Base-by-base conservation (phyloP, 2,797 vertebrate genomes). In the Miichthys miiuy region DNA sequence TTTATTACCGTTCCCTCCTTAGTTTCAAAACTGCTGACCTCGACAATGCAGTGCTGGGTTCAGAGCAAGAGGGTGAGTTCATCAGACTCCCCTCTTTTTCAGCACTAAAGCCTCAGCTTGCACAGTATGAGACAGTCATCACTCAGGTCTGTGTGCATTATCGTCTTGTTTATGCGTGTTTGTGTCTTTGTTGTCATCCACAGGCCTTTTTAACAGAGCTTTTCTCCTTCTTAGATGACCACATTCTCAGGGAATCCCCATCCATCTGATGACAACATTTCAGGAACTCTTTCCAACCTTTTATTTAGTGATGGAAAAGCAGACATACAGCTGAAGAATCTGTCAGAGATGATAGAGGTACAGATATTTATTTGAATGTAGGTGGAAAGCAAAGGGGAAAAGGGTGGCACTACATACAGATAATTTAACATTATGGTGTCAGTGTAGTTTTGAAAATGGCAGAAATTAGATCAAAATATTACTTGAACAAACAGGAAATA, bases 301-400 rank as follows among this genome's bases (percentile, higher is more conserved):
- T 3, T 81, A 9, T 54, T 96, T 1, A 86, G 3, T 14, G 0
- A 70, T 30, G 60, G 69, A 1, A 0, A 0, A 0, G 1, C 27
- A 6, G 11, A 84, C 1, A 68, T 96, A 50, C 62, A 44, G 9
- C 10, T 96, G 38, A 0, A 0, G 20, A 85, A 93, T 67, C 84
- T 96, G 62, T 0, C 84, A 14, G 70, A 93, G 46, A 77, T 47
- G 69, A 85, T 96, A 47, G 90, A 96, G 95, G 96, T 96, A 87
- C 38, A 57, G 14, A 6, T 20, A 17, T 14, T 38, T 51, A 41
- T 75, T 55, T 62, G 7, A 52, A 8, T 68, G 21, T 30, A 30
- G 14, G 25, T 18, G 23, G 3, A 2, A 67, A 34, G 4, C 5
- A 52, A 52, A 66, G 3, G 7, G 30, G 12, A 61, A 23, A 47